Percentiles rank a stretch among this genome's conserved stretches.
phyloP scores from a whole-genome alignment of 2,888 invertebrate species.

The Calameuta pallipes region DNA sequence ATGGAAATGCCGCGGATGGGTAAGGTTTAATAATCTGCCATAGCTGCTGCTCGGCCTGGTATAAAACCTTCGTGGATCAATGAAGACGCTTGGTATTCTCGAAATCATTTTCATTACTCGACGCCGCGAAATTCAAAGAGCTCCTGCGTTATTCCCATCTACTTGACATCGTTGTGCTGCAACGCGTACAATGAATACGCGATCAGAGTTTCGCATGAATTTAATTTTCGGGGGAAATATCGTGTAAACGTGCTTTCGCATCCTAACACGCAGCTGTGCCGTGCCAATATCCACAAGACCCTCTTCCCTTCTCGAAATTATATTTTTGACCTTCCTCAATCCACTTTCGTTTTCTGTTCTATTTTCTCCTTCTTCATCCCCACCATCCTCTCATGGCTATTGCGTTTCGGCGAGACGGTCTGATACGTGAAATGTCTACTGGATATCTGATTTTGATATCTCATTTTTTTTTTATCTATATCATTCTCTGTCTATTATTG shows the following conservation, averaged over 20 bases:
- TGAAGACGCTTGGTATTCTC: conserved; percentile 2
- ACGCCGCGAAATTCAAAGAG: background rate
- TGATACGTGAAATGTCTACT: background rate
- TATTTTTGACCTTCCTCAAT: background rate
- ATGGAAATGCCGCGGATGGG: background rate
- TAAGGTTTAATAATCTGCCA: background rate
- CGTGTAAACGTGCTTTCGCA: conserved; percentile 49
- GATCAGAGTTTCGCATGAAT: conserved; percentile 54
- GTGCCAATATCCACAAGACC: background rate
- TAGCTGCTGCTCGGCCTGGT: background rate
- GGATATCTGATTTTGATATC: background rate
- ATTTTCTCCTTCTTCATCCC: background rate
- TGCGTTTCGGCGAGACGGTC: background rate
- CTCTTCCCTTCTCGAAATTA: background rate
- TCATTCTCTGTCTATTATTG: background rate
- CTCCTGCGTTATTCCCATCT: background rate
- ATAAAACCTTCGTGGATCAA: background rate
- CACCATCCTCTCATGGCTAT: background rate
- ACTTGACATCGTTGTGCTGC: conserved; percentile 26
- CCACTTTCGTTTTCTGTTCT: background rate
- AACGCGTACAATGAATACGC: conserved; percentile 53
- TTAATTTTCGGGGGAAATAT: conserved; percentile 59
- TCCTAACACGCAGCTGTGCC: conserved; percentile 37
- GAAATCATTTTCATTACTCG: conserved; percentile 3
- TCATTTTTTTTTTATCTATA: background rate